phyloP scores from a whole-genome alignment of 37 sponge, comb jelly and placozoan genomes.

The Spongilla lacustris region DNA sequence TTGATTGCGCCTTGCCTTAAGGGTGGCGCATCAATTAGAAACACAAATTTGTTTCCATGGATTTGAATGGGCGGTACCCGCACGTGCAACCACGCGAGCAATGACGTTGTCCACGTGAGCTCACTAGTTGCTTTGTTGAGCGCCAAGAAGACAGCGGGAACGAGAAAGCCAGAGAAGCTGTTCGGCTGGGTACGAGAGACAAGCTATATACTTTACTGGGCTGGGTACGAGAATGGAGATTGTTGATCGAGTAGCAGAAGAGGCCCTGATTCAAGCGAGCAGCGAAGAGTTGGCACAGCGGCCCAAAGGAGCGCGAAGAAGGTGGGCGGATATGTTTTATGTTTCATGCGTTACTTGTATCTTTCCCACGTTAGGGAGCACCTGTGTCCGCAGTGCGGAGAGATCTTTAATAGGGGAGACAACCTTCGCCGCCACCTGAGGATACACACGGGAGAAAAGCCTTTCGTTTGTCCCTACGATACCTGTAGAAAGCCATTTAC shows the following conservation, averaged over 20 bases:
- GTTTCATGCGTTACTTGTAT: background rate
- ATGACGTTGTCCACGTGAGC: background rate
- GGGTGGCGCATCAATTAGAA: background rate
- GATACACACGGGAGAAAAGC: background rate
- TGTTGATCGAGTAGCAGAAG: background rate
- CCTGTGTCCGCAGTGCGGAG: background rate
- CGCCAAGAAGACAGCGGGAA: slow-evolving; percentile 1
- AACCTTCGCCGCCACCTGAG: background rate
- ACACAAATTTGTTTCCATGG: background rate
- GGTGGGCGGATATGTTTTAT: background rate
- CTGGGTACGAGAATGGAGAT: background rate
- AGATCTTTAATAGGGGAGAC: background rate
- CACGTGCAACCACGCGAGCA: background rate
- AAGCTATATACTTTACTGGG: background rate
- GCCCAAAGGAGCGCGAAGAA: background rate
- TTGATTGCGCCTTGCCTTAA: slow-evolving; percentile 1
- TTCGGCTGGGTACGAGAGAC: background rate
- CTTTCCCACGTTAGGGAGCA: background rate
- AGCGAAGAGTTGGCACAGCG: background rate
- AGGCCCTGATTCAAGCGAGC: background rate
- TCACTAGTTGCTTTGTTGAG: background rate
- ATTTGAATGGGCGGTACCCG: background rate
- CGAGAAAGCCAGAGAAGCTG: background rate
- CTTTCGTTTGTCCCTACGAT: background rate
- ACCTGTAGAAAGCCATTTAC: background rate